Base-by-base conservation (phyloP, 2,888 invertebrate species). In the Ichneumoninae sp. region DNA sequence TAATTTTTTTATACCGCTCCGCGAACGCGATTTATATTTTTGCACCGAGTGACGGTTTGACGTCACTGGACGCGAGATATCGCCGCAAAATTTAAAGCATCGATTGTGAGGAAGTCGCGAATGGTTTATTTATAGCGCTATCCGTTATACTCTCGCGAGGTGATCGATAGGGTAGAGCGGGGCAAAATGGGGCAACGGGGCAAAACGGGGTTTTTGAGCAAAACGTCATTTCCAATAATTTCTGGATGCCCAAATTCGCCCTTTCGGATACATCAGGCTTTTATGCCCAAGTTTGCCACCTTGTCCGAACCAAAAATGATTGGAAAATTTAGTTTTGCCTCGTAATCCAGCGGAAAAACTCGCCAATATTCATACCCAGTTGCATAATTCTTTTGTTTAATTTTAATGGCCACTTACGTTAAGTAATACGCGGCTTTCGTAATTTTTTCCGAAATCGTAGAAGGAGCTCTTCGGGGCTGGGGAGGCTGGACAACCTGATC, bases 381-480 rank as follows among this genome's bases (percentile, higher is more conserved):
- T 6, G 33, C 16, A 26, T 47, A 30, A 50, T 65, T 10, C 6
- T 33, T 36, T 62, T 54, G 0, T 62, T n/a, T 62, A 1, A 33
- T 33, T 30, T 16, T 52, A 5, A 33, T 16, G 0, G 33, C 5
- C 62, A 33, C 7, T 62, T 33, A 3, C n/a, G 30, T 30, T 7
- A 1, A 62, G 16, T 33, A 62, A 33, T 33, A 33, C 6, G 30
- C 13, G 26, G 2, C 5, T 33, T 40, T 52, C 16, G 65, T 66
- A 22, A n/a, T 68, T 66, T 30, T 81, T 57, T 52, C 10, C 40
- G 40, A 68, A 82, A 86, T 95, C 95, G 78, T 96, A 97, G 97
- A 97, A 97, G 95, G 98, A 98, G 94, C 95, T 98, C 90, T 98
- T 98, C 93, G 92, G 93, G 10, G 91, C 91, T 44, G 91, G 92